Conservation (phyloP, 1,140 invertebrate species). For the Diuraphis noxia region DNA sequence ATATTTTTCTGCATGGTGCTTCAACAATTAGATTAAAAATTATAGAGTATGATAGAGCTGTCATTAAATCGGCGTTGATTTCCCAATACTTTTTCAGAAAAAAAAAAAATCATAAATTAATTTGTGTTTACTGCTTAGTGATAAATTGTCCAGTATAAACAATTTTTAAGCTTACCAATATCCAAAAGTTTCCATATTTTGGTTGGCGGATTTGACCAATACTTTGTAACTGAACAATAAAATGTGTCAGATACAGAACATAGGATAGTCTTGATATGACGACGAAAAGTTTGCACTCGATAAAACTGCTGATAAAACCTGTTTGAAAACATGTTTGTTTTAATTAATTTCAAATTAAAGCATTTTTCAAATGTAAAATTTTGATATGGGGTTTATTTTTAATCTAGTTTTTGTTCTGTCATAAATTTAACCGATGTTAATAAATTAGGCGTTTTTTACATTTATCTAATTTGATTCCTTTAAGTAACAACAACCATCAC, state of each 20-base stretch:
- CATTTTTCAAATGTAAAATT: neutral
- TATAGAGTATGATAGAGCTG: neutral
- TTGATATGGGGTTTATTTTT: neutral
- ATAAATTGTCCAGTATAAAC: neutral
- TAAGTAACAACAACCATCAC: no score
- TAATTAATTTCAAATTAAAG: neutral
- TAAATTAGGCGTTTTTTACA: no score
- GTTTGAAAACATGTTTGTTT: neutral
- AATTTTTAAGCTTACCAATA: neutral
- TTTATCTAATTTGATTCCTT: neutral
- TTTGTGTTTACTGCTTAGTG: neutral
- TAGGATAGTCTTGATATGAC: neutral
- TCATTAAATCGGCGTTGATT: neutral
- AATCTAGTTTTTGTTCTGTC: neutral
- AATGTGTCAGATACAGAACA: neutral
- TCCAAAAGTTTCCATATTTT: constrained; percentile 10
- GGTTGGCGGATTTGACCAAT: constrained; percentile 35
- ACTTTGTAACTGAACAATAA: constrained; percentile 3
- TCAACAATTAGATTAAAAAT: neutral
- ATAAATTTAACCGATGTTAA: no score
- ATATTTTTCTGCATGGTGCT: neutral
- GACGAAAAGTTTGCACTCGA: neutral
- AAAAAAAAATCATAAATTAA: neutral
- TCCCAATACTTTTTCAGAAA: constrained; percentile 12
- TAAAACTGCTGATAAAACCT: constrained; percentile 5